Percentiles rank a stretch among this genome's conserved stretches.
phyloP scores from a whole-genome alignment of 64 coral and sea anemone species.

The Anthopleura sola region DNA sequence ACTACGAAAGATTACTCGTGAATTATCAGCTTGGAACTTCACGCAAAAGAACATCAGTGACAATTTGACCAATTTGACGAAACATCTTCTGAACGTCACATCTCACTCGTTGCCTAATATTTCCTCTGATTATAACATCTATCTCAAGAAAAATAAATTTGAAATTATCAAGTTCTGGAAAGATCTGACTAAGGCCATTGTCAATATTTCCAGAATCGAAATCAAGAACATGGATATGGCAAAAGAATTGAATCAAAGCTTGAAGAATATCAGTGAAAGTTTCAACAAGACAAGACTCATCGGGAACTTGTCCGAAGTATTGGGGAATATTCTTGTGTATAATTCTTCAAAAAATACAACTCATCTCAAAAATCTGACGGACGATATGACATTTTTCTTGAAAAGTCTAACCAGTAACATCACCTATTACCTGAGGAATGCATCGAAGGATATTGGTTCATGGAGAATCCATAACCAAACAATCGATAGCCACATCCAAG shows the following conservation, averaged over 20 bases:
- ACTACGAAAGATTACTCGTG: conserved; percentile 52
- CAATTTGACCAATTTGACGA: conserved; percentile 53
- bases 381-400: conserved; percentile 38
- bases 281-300: conserved; percentile 46
- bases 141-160: conserved; percentile 9
- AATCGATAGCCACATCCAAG: conserved; percentile 47
- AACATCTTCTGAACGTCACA: conserved; percentile 50
- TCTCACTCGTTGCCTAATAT: conserved; percentile 57
- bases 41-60: conserved; percentile 43
- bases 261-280: conserved; percentile 56
- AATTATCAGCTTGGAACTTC: conserved; percentile 51
- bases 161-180: conserved; percentile 28
- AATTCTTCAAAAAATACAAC: conserved; percentile 23
- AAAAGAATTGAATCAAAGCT: conserved; percentile 56
- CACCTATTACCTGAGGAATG: conserved; percentile 49
- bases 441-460: conserved; percentile 37
- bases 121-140: conserved; percentile 28
- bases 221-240: conserved; percentile 47
- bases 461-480: conserved; percentile 36
- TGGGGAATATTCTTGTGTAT: conserved; percentile 23
- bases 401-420: conserved; percentile 6
- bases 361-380: not conserved
- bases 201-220: conserved; percentile 19
- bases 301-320: conserved; percentile 42
- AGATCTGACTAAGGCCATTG: conserved; percentile 22